These are phyloP conservation scores for Drosophila sturtevanti DNA, from an alignment of 1,140 invertebrate species.

Conservation along the genomic window DNA sequence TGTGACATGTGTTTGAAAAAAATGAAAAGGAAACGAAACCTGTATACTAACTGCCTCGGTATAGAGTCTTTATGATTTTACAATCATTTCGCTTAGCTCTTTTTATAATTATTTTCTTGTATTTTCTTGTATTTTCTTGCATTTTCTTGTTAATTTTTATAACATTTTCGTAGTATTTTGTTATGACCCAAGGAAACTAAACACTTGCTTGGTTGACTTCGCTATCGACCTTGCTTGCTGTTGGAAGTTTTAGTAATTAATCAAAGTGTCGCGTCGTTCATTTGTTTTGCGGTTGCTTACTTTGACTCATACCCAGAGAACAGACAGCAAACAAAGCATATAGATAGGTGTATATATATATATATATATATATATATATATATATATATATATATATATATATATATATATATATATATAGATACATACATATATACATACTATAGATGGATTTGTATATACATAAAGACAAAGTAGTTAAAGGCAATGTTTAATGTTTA, in stretches of 20 bases:
- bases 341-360: not conserved
- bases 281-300: slow-evolving; percentile 40
- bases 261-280: slow-evolving; percentile 44
- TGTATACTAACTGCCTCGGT: slow-evolving; percentile 21
- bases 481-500: slow-evolving; percentile 29
- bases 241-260: slow-evolving; percentile 41
- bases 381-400: no score
- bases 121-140: slow-evolving; percentile 42
- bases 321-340: not conserved
- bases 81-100: slow-evolving; percentile 17
- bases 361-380: not conserved
- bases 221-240: not conserved
- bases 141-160: slow-evolving; percentile 38
- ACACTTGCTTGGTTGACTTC: slow-evolving; percentile 38
- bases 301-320: slow-evolving; percentile 18
- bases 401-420: no score
- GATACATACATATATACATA: no score
- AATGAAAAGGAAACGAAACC: slow-evolving; percentile 32
- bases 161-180: slow-evolving; percentile 11
- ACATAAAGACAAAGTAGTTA: slow-evolving; percentile 5
- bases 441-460: no score
- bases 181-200: slow-evolving; percentile 35
- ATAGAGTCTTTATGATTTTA: slow-evolving; percentile 33
- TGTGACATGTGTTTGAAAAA: slow-evolving; percentile 2
- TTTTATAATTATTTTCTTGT: slow-evolving; percentile 11